Evolutionary conservation across 2,113 vertebrate species (phyloP), one percentile per base, ranked within the genome.

Genomic region (Chamaetylas fuelleborni): DNA sequence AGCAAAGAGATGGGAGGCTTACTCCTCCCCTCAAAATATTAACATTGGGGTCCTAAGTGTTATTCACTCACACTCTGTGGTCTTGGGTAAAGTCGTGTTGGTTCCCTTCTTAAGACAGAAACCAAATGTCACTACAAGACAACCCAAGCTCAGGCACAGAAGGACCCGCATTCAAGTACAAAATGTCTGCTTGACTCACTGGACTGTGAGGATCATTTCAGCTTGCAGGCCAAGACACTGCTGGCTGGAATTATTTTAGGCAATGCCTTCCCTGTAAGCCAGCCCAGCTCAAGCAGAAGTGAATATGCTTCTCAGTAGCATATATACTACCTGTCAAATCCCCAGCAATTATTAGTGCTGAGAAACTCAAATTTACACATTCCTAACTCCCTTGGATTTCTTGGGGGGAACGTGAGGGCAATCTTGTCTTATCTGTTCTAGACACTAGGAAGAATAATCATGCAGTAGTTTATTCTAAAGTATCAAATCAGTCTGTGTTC

Each of bases 11-110:
- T 2, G 3, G 58, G 12, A 92, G 45, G 36, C 25, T 88, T 83
- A 60, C 60, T 83, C 24, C 51, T 73, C 51, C 8, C 15, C 67
- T 72, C 61, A 69, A 62, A 80, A 62, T 51, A 67, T 16, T 54
- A 86, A 79, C 60, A 80, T 23, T 50, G 38, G 50, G 84, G 85
- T 51, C 77, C 76, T 80, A 92, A 93, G 40, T 43, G 28, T 60
- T 92, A 81, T 71, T 96, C 94, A 81, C 67, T 96, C 94, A 95
- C 48, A 33, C 60, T 47, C 60, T 45, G 45, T 25, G 50, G 54
- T 77, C 76, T 79, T 72, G 11, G 88, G n/a, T 53, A 92, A 77
- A 95, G 74, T 50, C 38, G 94, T 80, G 50, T 16, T 51, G 48
- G 31, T 36, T 85, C 71, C 38, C 67, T 82, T 93, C 45, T 67